Evolutionary conservation across 2,113 vertebrate species (phyloP).

Genomic region (Xiphias gladius): DNA sequence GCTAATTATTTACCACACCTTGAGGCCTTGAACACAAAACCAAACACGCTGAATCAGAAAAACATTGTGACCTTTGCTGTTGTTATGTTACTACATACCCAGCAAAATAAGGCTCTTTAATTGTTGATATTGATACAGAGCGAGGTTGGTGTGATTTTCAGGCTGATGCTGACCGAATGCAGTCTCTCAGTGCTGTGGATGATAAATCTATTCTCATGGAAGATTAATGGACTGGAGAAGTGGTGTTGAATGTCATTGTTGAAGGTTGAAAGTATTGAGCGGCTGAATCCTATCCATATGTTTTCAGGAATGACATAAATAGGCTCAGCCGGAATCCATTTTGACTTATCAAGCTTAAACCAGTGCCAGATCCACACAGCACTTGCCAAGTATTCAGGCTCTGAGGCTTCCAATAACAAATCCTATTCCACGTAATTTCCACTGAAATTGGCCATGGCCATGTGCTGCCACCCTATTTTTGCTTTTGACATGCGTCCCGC

Average conservation of each 20-base stretch:
- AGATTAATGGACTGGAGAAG: constrained; percentile 82
- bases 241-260: constrained; percentile 84
- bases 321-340: constrained; percentile 84
- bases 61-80: constrained; percentile 49
- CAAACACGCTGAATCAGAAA: constrained; percentile 11
- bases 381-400: constrained; percentile 80
- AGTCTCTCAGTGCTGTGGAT: constrained; percentile 71
- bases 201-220: constrained; percentile 82
- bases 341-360: constrained; percentile 82
- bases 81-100: constrained; percentile 34
- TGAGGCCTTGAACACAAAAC: constrained; percentile 38
- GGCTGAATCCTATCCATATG: constrained; percentile 82
- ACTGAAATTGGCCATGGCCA: constrained; percentile 78
- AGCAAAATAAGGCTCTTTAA: constrained; percentile 56
- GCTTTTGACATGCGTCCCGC: constrained; percentile 48
- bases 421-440: constrained; percentile 81
- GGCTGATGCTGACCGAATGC: constrained; percentile 71
- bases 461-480: constrained; percentile 70
- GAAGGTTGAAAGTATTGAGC: constrained; percentile 84
- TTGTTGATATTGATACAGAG: constrained; percentile 71
- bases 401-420: constrained; percentile 81
- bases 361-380: constrained; percentile 73
- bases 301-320: constrained; percentile 86
- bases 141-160: constrained; percentile 58
- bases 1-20: constrained; percentile 52